Percentiles rank a stretch among this genome's conserved stretches.
phyloP scores from a whole-genome alignment of 2,888 invertebrate genomes.

The Chloromyia formosa region DNA sequence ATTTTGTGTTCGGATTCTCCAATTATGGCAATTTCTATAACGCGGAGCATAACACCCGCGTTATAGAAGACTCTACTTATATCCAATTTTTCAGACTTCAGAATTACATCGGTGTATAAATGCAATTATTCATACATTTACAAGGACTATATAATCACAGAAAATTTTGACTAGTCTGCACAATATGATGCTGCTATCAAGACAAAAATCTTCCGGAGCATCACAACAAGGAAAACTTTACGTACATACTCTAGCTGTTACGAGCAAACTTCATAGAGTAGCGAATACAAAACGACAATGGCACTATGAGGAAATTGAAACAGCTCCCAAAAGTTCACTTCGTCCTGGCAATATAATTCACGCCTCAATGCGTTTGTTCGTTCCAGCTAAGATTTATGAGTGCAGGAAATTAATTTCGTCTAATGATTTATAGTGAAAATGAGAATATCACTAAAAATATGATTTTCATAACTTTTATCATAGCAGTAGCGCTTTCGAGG shows the following conservation, averaged over 20 bases:
- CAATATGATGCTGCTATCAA: constrained; percentile 21
- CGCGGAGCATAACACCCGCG: too few species aligned
- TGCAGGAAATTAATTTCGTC: constrained; percentile 46
- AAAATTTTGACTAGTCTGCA: too few species aligned
- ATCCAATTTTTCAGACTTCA: too few species aligned
- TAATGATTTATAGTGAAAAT: constrained; percentile 45
- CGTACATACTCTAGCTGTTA: constrained; percentile 14
- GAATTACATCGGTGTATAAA: too few species aligned
- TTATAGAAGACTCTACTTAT: too few species aligned
- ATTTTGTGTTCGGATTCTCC: too few species aligned
- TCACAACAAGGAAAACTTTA: constrained; percentile 30
- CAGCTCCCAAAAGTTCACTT: constrained; percentile 27
- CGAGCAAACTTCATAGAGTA: too few species aligned
- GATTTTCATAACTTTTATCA: constrained; percentile 34
- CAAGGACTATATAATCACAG: too few species aligned
- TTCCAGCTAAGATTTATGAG: constrained; percentile 41
- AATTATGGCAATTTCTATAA: too few species aligned
- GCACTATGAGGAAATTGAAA: constrained; percentile 40
- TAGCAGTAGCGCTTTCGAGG: background rate
- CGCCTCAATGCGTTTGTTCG: constrained; percentile 40
- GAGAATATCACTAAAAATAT: constrained; percentile 37
- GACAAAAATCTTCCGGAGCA: constrained; percentile 10
- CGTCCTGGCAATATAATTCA: constrained; percentile 39
- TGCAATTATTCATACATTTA: too few species aligned
- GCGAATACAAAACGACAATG: background rate